Percentiles rank a stretch among this genome's conserved stretches.
These are phyloP conservation scores for Balaenoptera acutorostrata DNA, from an alignment of 2,113 vertebrate genomes.

Conservation along the genomic window DNA sequence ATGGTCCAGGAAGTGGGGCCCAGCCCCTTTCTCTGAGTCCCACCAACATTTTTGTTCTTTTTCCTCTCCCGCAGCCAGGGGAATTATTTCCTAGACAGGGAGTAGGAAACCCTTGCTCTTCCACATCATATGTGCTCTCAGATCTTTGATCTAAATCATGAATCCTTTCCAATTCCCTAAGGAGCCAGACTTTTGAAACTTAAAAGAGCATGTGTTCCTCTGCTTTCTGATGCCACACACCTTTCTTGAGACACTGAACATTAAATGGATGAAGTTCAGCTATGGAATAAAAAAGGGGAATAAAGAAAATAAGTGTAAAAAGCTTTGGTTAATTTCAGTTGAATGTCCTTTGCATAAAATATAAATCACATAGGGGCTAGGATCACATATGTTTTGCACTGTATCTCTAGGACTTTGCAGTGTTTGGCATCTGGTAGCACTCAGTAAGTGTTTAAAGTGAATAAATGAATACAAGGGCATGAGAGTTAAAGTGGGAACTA, in stretches of 20 bases:
- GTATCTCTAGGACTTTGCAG: neutral
- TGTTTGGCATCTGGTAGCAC: neutral
- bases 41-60: neutral
- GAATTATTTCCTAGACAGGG: neutral
- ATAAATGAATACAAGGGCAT: neutral
- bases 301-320: neutral
- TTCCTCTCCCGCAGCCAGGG: neutral
- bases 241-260: slow-evolving; percentile 3
- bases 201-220: neutral
- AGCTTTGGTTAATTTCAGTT: neutral
- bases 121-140: neutral
- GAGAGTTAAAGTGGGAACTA: neutral
- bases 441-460: neutral
- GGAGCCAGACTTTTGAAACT: neutral
- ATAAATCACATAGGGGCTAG: neutral
- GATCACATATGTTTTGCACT: neutral
- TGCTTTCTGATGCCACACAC: neutral
- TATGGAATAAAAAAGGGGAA: neutral
- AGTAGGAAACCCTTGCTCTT: neutral
- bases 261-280: neutral
- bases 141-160: neutral
- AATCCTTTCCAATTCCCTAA: neutral
- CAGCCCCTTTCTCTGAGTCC: neutral
- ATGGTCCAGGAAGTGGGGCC: neutral
- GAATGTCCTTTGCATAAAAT: neutral